Percentiles rank a stretch among this genome's conserved stretches.
Conservation (phyloP, 1,140 invertebrate genomes). For the Diorhabda elongata region DNA sequence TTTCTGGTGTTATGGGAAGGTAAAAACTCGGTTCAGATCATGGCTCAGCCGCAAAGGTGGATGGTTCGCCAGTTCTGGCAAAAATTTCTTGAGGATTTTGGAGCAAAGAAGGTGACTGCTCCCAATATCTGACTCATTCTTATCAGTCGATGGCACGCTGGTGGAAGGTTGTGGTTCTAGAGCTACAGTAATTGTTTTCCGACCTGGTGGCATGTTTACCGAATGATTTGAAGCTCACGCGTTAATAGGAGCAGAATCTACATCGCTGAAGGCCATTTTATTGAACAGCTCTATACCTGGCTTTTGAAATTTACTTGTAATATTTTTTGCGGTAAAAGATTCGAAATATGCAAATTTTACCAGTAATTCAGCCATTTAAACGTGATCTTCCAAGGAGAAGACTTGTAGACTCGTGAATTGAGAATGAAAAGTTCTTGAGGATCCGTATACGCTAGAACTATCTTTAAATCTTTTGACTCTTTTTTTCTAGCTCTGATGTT, state of each 20-base stretch:
- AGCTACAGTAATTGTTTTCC: slow-evolving; percentile 19
- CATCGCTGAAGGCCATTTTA: slow-evolving; percentile 11
- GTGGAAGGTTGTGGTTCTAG: slow-evolving; percentile 23
- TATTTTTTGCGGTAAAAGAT: slow-evolving; percentile 23
- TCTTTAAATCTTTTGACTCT: too few species aligned
- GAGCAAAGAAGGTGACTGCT: slow-evolving; percentile 21
- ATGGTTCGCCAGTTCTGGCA: not conserved
- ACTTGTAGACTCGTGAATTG: too few species aligned
- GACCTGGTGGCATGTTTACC: slow-evolving; percentile 20
- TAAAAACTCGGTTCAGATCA: too few species aligned
- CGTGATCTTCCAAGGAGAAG: too few species aligned
- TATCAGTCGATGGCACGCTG: slow-evolving; percentile 23
- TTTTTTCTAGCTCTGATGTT: too few species aligned
- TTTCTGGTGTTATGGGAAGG: slow-evolving; percentile 21
- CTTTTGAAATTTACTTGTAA: slow-evolving; percentile 24
- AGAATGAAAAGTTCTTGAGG: too few species aligned
- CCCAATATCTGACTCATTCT: slow-evolving; percentile 23
- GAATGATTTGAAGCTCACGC: slow-evolving; percentile 14
- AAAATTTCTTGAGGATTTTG: slow-evolving; percentile 20
- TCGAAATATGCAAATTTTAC: slow-evolving; percentile 41
- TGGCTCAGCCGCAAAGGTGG: too few species aligned
- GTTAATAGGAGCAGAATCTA: slow-evolving; percentile 11
- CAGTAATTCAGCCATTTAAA: slow-evolving; percentile 13
- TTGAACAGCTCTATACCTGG: slow-evolving; percentile 15
- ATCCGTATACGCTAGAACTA: too few species aligned